Base-by-base conservation (phyloP, 2,113 vertebrate genomes). In the Phalacrocorax pelagicus region DNA sequence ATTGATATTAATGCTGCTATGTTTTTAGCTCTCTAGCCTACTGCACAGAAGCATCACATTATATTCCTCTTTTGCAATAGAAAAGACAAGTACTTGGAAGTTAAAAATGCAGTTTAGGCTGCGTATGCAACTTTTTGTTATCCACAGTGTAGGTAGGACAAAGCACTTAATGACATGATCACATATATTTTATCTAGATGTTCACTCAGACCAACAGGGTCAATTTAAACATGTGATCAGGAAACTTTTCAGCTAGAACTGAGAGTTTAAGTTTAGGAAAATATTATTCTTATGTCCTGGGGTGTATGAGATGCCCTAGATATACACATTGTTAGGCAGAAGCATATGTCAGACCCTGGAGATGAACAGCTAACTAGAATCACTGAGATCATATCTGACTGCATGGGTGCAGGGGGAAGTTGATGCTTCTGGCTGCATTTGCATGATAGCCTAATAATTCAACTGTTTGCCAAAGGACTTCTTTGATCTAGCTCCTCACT, bases 401-500 rank as follows among this genome's bases (percentile, higher is more conserved):
- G 71, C 61, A 61, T 34, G 65, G 21, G 44, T 90, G 66, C 57
- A 55, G 44, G 15, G 20, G 46, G 52, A 90, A 87, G 57, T 30
- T 93, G 73, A 57, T 88, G 52, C 26, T 94, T 52, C 70, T 79
- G 74, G 61, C 47, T 0, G 0, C 16, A 57, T 92, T 93, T 93
- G 34, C 77, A 83, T 57, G 40, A 54, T 24, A 77, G 54, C 30
- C 78, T 86, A 85, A 85, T 85, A 85, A 92, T 77, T 90, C 74
- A 72, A 3, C 58, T 82, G 57, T 86, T 94, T 90, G 78, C 85
- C 78, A 79, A 94, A 92, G 54, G 62, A 86, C 32, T 14, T 90
- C 74, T 92, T 96, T 92, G 92, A 88, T 95, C 82, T 80, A 65
- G 26, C n/a, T 79, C 36, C 71, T 93, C 61, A 24, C 52, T 57